These are phyloP conservation scores for Dendrocincla tyrannina DNA, from an alignment of 2,797 vertebrate species.

Conservation along the genomic window DNA sequence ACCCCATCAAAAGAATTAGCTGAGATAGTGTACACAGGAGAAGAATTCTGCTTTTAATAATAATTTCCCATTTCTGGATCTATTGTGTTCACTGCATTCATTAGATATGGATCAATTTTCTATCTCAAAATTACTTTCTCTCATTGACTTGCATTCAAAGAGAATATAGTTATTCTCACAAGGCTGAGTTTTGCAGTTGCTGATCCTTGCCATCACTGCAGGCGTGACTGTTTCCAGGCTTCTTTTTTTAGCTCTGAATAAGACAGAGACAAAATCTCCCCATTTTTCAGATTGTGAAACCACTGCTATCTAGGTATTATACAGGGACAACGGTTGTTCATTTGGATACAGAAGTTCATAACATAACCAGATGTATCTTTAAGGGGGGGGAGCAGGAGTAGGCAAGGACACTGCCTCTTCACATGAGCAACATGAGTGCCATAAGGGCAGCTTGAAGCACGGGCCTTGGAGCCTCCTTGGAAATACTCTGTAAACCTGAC, in stretches of 20 bases:
- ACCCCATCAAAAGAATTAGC: background rate
- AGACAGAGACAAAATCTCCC: background rate
- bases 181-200: background rate
- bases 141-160: background rate
- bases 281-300: background rate
- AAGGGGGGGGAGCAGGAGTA: background rate
- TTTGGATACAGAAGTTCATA: background rate
- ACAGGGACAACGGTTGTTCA: background rate
- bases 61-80: background rate
- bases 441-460: background rate
- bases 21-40: background rate
- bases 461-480: background rate
- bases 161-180: background rate
- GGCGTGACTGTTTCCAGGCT: background rate
- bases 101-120: background rate
- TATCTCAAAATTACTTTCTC: background rate
- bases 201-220: background rate
- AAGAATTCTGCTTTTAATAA: background rate
- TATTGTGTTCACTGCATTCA: accelerated
- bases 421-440: accelerated
- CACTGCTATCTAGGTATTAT: background rate
- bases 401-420: background rate
- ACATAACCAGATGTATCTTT: background rate
- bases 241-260: background rate
- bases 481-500: background rate